Evolutionary conservation across 2,888 invertebrate genomes (phyloP).

Genomic region (Ellobium chinense): DNA sequence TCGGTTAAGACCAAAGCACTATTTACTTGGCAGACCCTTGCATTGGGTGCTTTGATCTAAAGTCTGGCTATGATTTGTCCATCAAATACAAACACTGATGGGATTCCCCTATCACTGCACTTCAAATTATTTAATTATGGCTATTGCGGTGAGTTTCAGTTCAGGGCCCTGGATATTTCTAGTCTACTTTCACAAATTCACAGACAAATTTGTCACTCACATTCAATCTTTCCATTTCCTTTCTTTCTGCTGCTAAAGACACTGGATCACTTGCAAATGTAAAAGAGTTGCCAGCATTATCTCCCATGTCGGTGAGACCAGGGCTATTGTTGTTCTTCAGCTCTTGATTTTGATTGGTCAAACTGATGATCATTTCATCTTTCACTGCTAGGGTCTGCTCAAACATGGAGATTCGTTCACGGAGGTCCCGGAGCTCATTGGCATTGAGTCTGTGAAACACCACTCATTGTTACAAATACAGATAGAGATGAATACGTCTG

Average conservation of each 20-base stretch:
- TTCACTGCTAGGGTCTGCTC: conserved; percentile 77
- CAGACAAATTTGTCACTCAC: conserved; percentile 49
- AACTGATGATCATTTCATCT: conserved; percentile 77
- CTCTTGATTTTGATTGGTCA: conserved; percentile 77
- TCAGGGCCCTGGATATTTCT: no score
- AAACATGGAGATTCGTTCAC: conserved; percentile 73
- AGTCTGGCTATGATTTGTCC: no score
- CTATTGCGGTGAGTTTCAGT: no score
- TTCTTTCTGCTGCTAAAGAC: conserved; percentile 50
- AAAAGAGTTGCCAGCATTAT: not conserved
- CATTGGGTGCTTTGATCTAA: no score
- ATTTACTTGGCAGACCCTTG: no score
- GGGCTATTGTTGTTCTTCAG: conserved; percentile 58
- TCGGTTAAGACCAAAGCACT: no score
- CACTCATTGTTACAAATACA: no score
- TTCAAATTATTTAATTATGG: no score
- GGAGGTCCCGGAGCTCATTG: conserved; percentile 65
- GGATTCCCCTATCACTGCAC: no score
- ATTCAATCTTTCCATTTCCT: conserved; percentile 59
- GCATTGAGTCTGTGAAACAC: conserved; percentile 68
- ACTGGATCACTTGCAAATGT: conserved; percentile 26
- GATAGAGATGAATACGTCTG: no score
- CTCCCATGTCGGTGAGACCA: conserved; percentile 16
- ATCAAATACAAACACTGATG: no score
- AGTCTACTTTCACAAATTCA: no score